Conservation (phyloP, 2,113 vertebrate genomes). For the Propithecus coquereli region DNA sequence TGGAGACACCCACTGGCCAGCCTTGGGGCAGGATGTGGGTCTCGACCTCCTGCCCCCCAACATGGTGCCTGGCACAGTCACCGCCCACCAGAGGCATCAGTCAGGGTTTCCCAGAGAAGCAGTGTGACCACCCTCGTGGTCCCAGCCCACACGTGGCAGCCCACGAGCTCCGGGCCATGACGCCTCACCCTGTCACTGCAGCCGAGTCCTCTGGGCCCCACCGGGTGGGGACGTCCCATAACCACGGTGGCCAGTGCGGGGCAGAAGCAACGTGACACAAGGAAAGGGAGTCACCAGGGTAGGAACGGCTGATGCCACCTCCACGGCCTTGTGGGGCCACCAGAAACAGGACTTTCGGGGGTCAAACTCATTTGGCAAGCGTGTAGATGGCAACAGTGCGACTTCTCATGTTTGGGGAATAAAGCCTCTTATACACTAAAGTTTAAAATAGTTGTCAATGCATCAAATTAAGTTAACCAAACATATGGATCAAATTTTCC, state of each 20-base stretch:
- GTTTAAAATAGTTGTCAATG: neutral
- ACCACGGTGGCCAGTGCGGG: neutral
- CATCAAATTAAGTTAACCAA: neutral
- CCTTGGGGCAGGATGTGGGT: too few relatives aligned
- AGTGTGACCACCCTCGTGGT: neutral
- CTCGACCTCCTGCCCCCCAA: too few relatives aligned
- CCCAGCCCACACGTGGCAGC: neutral
- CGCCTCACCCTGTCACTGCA: accelerated
- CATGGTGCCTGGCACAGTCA: accelerated
- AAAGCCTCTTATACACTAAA: neutral
- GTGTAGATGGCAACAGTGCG: neutral
- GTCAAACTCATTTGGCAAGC: neutral
- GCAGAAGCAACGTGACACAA: too few relatives aligned
- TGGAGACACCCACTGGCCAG: too few relatives aligned
- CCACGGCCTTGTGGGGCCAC: neutral
- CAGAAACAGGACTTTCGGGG: accelerated
- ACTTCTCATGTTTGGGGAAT: accelerated
- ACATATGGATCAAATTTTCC: slow-evolving; percentile 21
- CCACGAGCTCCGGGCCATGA: neutral
- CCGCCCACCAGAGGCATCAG: neutral
- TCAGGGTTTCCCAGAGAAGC: neutral
- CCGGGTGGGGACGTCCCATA: neutral
- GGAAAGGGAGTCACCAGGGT: neutral
- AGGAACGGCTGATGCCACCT: neutral
- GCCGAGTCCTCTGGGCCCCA: neutral